A percentile compares a stretch with the other conserved stretches of the same genome.
Evolutionary conservation across 2,113 vertebrate species (phyloP).

Genomic region (Nothocercus nigrocapillus): DNA sequence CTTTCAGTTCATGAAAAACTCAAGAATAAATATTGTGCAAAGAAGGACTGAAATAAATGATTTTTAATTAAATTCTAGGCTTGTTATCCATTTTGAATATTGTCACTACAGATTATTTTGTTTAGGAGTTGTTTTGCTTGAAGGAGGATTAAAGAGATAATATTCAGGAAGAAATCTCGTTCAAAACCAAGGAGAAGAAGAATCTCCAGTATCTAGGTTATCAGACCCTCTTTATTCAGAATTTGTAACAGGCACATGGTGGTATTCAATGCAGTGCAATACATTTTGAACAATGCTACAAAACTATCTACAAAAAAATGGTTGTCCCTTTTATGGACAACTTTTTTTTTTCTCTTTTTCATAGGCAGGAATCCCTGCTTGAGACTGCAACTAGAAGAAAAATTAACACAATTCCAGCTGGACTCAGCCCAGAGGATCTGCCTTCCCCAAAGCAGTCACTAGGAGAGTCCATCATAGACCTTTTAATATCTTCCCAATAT

Average conservation of each 20-base stretch:
- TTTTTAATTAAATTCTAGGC: conserved; percentile 33
- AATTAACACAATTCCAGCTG: background rate
- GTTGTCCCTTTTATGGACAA: background rate
- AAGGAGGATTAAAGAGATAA: background rate
- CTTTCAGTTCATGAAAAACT: background rate
- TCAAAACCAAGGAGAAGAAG: background rate
- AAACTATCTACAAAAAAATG: background rate
- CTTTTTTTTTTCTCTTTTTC: background rate
- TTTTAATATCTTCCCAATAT: background rate
- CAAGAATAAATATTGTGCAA: background rate
- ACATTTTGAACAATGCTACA: background rate
- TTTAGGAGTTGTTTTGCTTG: background rate
- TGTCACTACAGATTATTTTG: background rate
- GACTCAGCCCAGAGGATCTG: background rate
- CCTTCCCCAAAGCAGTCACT: background rate
- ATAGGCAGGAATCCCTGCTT: background rate
- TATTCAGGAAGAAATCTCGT: background rate
- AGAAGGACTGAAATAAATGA: background rate
- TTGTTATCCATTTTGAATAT: background rate
- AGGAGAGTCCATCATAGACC: background rate
- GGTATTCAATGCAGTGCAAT: background rate
- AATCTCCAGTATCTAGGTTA: background rate
- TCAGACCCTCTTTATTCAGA: background rate
- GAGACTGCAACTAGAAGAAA: background rate
- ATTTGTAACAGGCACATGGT: background rate